Conservation (phyloP, 2,113 vertebrate genomes). For the Macquaria australasica region DNA sequence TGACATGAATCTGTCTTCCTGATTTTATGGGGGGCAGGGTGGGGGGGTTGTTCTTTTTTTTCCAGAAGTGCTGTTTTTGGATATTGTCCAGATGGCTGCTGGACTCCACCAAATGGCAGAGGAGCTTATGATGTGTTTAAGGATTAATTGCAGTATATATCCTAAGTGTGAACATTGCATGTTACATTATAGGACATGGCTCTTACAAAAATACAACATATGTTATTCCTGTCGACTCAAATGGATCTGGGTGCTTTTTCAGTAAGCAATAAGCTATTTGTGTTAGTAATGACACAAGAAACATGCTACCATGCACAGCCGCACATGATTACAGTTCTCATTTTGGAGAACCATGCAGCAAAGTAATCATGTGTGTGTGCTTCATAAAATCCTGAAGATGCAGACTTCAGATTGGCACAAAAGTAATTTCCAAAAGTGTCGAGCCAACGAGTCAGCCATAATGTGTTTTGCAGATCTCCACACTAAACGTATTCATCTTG, state of each 20-base stretch:
- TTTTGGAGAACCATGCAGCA: slow-evolving; percentile 7
- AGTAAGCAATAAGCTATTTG: slow-evolving; percentile 28
- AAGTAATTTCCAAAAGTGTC: slow-evolving; percentile 12
- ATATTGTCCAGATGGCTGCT: slow-evolving; percentile 61
- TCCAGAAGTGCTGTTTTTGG: slow-evolving; percentile 64
- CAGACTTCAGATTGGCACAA: slow-evolving; percentile 11
- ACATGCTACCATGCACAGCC: not conserved
- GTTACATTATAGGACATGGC: slow-evolving; percentile 45
- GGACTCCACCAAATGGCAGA: slow-evolving; percentile 48
- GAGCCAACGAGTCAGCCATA: slow-evolving; percentile 19
- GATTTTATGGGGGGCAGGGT: slow-evolving; percentile 38
- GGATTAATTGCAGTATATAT: slow-evolving; percentile 67
- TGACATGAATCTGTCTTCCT: slow-evolving; percentile 76
- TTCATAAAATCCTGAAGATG: slow-evolving; percentile 11
- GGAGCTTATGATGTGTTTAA: slow-evolving; percentile 70
- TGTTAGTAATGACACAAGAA: slow-evolving; percentile 30
- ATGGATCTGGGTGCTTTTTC: slow-evolving; percentile 22
- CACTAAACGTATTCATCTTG: slow-evolving; percentile 3
- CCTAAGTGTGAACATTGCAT: slow-evolving; percentile 48
- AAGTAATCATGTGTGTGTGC: not conserved
- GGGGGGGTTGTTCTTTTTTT: not conserved
- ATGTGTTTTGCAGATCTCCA: slow-evolving; percentile 57
- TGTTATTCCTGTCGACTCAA: slow-evolving; percentile 50
- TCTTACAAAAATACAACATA: slow-evolving; percentile 30
- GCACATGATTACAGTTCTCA: slow-evolving; percentile 20